phyloP scores from a whole-genome alignment of 2,113 vertebrate species.

The Elephantulus edwardii region DNA sequence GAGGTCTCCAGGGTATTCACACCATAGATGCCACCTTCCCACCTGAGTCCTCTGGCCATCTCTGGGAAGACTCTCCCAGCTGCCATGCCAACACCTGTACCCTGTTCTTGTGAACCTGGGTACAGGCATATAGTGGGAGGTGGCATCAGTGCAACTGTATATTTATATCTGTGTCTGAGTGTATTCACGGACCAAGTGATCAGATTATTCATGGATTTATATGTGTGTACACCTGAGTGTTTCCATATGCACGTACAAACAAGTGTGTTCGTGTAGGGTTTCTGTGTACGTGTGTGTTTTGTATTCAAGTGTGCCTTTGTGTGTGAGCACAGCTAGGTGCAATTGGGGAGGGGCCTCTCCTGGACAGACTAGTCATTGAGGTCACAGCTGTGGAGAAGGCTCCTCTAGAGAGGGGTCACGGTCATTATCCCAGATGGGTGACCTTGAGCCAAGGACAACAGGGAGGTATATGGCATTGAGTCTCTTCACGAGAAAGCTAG shows the following conservation, averaged over 20 bases:
- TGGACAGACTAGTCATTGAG: neutral
- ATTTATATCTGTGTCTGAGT: neutral
- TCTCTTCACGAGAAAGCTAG: neutral
- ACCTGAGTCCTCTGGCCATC: neutral
- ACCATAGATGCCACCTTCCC: neutral
- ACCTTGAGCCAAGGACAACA: neutral
- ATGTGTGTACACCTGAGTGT: neutral
- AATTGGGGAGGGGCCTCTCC: neutral
- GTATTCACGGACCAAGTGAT: fast-evolving
- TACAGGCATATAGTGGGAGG: neutral
- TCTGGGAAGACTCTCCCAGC: no score
- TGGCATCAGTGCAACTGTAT: neutral
- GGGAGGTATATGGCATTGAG: neutral
- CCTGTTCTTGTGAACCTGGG: neutral
- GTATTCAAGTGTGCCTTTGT: neutral
- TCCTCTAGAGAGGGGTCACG: neutral
- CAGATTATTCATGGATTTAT: neutral
- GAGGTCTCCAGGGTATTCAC: neutral
- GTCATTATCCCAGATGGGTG: fast-evolving
- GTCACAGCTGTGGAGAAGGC: no score
- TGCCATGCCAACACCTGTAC: no score
- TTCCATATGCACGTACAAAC: no score
- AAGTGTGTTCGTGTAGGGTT: neutral
- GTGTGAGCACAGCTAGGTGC: neutral
- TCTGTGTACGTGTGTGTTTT: neutral